A percentile compares a stretch with the other conserved stretches of the same genome.
phyloP scores from a whole-genome alignment of 1,140 invertebrate genomes.

The Rhyacophila brunnea region DNA sequence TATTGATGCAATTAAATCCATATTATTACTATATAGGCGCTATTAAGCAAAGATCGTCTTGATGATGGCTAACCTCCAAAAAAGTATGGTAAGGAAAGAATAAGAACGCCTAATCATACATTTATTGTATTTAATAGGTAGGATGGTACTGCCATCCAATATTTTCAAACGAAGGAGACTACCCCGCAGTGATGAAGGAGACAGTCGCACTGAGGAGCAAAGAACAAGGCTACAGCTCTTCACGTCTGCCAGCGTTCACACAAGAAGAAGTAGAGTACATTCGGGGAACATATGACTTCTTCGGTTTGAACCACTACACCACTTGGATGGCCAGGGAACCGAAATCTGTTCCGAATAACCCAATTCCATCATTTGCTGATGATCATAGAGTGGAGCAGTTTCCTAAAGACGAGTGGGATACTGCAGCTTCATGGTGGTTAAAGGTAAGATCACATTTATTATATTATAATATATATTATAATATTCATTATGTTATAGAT shows the following conservation, averaged over 20 bases:
- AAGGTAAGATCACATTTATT: no score
- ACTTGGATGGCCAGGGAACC: constrained; percentile 45
- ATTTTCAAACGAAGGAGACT: constrained; percentile 57
- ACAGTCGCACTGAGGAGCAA: constrained; percentile 56
- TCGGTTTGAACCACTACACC: constrained; percentile 62
- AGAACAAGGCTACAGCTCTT: constrained; percentile 55
- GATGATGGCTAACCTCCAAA: no score
- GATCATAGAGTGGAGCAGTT: constrained; percentile 51
- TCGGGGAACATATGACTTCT: constrained; percentile 61
- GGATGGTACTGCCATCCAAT: constrained; percentile 65
- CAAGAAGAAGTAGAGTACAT: constrained; percentile 56
- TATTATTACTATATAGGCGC: no score
- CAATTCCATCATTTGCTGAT: constrained; percentile 52
- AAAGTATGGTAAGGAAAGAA: no score
- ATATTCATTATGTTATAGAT: no score
- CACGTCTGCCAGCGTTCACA: constrained; percentile 59
- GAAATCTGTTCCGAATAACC: constrained; percentile 29
- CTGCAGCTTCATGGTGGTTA: constrained; percentile 52
- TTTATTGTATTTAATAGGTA: no score
- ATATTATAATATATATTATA: no score
- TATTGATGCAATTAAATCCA: no score
- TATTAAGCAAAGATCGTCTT: no score
- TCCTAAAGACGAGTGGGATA: constrained; percentile 50
- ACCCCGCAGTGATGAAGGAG: constrained; percentile 59
- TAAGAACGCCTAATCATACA: no score